Percentiles rank a stretch among this genome's conserved stretches.
phyloP scores from a whole-genome alignment of 1,140 invertebrate genomes.

The Vanessa tameamea region DNA sequence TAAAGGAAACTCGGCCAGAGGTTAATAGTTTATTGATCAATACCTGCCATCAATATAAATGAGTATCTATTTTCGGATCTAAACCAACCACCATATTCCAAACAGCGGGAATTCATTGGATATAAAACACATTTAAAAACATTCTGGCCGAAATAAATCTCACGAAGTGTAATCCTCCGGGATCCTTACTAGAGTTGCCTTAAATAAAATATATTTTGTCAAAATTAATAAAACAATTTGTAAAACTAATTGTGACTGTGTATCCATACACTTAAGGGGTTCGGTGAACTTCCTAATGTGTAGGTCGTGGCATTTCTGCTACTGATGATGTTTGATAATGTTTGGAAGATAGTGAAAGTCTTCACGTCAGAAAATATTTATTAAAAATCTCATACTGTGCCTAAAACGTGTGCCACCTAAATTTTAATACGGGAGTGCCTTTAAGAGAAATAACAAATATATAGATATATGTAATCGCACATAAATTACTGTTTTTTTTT shows the following conservation, averaged over 20 bases:
- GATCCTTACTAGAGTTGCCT: constrained; percentile 48
- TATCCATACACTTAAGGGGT: no score
- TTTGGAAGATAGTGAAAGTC: no score
- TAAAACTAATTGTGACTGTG: not conserved
- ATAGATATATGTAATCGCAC: no score
- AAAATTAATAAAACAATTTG: constrained; percentile 8
- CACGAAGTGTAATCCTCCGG: constrained; percentile 62
- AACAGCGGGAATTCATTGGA: no score
- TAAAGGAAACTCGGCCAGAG: no score
- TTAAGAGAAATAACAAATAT: not conserved
- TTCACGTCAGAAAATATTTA: constrained; percentile 1
- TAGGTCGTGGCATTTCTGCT: no score
- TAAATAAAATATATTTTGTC: constrained; percentile 4
- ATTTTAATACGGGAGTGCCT: constrained; percentile 13
- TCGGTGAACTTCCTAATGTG: no score
- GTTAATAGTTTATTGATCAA: no score
- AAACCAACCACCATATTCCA: no score
- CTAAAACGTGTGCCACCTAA: constrained; percentile 28
- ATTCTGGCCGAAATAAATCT: constrained; percentile 23
- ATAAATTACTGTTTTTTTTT: not conserved
- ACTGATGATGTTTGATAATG: no score
- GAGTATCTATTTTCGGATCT: no score
- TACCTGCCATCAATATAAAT: no score
- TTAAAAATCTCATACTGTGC: constrained; percentile 19
- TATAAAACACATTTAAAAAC: not conserved